Evolutionary conservation across 2,113 vertebrate species (phyloP).

Genomic region (Globicephala melas): DNA sequence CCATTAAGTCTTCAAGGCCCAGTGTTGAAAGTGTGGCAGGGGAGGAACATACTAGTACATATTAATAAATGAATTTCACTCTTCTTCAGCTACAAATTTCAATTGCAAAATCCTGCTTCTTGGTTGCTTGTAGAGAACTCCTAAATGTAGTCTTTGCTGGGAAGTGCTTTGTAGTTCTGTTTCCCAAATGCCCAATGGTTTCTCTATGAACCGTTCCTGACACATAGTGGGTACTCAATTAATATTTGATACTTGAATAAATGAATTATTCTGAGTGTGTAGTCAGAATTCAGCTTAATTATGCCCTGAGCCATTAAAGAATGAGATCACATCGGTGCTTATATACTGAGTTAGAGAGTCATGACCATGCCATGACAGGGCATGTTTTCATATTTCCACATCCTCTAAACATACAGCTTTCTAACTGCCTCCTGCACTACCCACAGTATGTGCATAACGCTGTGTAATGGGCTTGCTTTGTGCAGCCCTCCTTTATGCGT

Average conservation of each 20-base stretch:
- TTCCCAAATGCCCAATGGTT: neutral
- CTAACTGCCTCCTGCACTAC: neutral
- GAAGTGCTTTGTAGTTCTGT: neutral
- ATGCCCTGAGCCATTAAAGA: neutral
- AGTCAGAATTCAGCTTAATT: neutral
- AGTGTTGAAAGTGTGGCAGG: neutral
- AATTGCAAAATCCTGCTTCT: neutral
- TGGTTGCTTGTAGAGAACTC: neutral
- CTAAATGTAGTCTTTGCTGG: neutral
- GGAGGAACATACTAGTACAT: neutral
- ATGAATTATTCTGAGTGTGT: neutral
- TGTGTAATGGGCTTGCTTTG: conserved; percentile 16
- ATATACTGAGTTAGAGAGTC: neutral
- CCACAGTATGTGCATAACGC: neutral
- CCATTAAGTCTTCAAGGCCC: neutral
- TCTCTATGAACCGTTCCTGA: neutral
- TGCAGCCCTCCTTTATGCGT: neutral
- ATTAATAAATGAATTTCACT: conserved; percentile 4
- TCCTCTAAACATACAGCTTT: neutral
- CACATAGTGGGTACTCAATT: neutral
- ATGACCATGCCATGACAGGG: neutral
- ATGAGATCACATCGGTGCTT: neutral
- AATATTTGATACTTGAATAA: conserved; percentile 30
- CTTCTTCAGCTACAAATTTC: neutral
- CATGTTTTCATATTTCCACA: conserved; percentile 24